phyloP scores from a whole-genome alignment of 2,113 vertebrate species.

The Nyctereutes procyonoides region DNA sequence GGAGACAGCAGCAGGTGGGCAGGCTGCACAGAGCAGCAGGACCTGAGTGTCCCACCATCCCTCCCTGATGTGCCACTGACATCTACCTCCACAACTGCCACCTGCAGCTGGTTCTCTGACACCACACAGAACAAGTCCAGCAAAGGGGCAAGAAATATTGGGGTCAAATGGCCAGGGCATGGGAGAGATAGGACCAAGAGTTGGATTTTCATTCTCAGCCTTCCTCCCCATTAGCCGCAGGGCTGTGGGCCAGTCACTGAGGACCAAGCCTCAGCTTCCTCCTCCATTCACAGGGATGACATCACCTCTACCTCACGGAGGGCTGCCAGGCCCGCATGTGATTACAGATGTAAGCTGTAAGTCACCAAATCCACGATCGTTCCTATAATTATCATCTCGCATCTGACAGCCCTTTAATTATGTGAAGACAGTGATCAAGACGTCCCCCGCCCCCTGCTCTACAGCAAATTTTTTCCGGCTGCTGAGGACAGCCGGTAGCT shows the following conservation, averaged over 20 bases:
- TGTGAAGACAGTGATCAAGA: slow-evolving; percentile 68
- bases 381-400: slow-evolving; percentile 77
- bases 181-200: not conserved
- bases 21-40: not conserved
- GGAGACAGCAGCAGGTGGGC: not conserved
- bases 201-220: not conserved
- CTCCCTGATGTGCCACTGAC: not conserved
- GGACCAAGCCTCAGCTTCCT: slow-evolving; percentile 52
- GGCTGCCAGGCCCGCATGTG: slow-evolving; percentile 49
- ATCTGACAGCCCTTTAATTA: slow-evolving; percentile 80
- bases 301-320: slow-evolving; percentile 66
- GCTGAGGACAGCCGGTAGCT: slow-evolving; percentile 37
- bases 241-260: not conserved
- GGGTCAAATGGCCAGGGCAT: not conserved
- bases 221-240: not conserved
- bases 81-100: not conserved
- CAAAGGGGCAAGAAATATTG: not conserved
- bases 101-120: not conserved
- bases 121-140: not conserved
- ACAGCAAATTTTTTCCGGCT: not conserved
- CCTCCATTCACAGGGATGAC: slow-evolving; percentile 59
- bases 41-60: not conserved
- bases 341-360: slow-evolving; percentile 73
- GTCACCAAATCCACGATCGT: slow-evolving; percentile 53
- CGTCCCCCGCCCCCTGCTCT: slow-evolving; percentile 15